Evolutionary conservation across 1,140 invertebrate genomes (phyloP).

Genomic region (Melitaea cinxia): DNA sequence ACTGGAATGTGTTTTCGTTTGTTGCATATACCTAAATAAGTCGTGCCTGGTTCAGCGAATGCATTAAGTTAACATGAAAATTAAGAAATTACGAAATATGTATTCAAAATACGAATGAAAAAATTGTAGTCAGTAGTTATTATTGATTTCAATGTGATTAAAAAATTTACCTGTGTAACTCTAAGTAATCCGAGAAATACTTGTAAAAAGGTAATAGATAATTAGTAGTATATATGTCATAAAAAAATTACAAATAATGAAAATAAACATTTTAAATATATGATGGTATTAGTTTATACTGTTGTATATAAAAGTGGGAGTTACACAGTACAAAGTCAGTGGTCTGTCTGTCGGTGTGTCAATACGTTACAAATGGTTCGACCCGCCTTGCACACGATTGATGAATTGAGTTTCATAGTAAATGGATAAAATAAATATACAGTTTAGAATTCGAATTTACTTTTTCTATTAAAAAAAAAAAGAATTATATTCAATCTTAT

Average conservation of each 20-base stretch:
- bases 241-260: background rate
- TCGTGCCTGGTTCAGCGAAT: background rate
- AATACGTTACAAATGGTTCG: conserved; percentile 68
- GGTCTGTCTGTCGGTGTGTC: conserved; percentile 69
- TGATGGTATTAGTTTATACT: background rate
- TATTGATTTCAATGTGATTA: too few relatives aligned
- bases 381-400: conserved; percentile 47
- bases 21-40: background rate
- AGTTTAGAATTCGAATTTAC: background rate
- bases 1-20: background rate
- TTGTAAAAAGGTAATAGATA: too few relatives aligned
- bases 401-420: conserved; percentile 41
- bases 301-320: background rate
- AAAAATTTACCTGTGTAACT: too few relatives aligned
- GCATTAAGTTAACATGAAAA: background rate
- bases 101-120: too few relatives aligned
- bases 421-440: conserved; percentile 16
- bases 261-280: background rate
- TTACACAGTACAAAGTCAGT: conserved; percentile 31
- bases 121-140: too few relatives aligned
- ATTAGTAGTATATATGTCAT: too few relatives aligned
- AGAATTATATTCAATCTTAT: too few relatives aligned
- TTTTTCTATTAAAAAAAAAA: background rate
- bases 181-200: too few relatives aligned
- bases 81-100: too few relatives aligned